phyloP scores from a whole-genome alignment of 2,888 invertebrate genomes.

The Volucella inflata region DNA sequence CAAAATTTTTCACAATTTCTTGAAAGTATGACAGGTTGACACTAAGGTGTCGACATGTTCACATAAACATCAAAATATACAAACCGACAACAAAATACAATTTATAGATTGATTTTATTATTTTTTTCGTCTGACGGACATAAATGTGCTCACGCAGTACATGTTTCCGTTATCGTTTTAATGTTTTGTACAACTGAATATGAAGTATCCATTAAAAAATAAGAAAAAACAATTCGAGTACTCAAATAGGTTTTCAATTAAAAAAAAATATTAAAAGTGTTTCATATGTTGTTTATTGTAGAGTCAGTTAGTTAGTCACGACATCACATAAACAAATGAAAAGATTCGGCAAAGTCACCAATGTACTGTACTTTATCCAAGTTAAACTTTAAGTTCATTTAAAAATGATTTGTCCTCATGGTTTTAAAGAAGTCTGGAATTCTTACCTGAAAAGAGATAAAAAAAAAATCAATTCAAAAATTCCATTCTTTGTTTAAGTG shows the following conservation, averaged over 20 bases:
- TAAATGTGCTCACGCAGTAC: conserved; percentile 56
- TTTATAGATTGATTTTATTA: conserved; percentile 65
- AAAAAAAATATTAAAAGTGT: conserved; percentile 19
- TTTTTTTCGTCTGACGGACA: conserved; percentile 62
- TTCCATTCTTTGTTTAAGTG: too few relatives aligned
- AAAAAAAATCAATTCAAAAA: conserved; percentile 9
- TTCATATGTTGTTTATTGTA: conserved; percentile 25
- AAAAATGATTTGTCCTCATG: conserved; percentile 27
- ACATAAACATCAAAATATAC: too few relatives aligned
- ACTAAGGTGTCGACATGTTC: too few relatives aligned
- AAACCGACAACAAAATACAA: conserved; percentile 49
- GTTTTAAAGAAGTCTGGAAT: conserved; percentile 7
- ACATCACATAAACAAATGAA: conserved; percentile 16
- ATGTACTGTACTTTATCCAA: conserved; percentile 49
- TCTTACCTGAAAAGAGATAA: conserved; percentile 64
- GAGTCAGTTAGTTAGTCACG: conserved; percentile 24
- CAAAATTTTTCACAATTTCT: too few relatives aligned
- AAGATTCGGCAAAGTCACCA: conserved; percentile 56
- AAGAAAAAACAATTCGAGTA: conserved; percentile 59
- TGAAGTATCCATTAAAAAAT: neutral
- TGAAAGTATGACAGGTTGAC: too few relatives aligned
- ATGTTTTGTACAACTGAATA: conserved; percentile 38
- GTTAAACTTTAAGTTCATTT: conserved; percentile 47
- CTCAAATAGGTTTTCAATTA: conserved; percentile 32
- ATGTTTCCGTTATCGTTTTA: conserved; percentile 5